phyloP scores from a whole-genome alignment of 2,888 invertebrate genomes.

The Eristalinus aeneus region DNA sequence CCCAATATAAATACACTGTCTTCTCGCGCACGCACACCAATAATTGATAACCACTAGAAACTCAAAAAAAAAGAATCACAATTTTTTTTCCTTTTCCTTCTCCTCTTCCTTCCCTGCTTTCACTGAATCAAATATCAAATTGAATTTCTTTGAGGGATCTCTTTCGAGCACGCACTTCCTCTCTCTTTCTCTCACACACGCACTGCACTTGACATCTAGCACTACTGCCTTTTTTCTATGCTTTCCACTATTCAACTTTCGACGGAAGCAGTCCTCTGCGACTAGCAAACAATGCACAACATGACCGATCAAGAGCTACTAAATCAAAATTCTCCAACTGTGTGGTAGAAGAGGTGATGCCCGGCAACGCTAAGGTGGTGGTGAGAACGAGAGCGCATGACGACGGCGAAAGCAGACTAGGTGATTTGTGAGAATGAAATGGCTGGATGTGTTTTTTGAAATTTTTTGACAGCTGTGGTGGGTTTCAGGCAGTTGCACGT shows the following conservation, averaged over 20 bases:
- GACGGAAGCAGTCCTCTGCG: background rate
- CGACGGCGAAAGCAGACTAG: conserved; percentile 14
- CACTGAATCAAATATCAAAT: background rate
- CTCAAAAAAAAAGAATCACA: background rate
- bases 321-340: conserved; percentile 31
- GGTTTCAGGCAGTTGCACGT: background rate
- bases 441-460: background rate
- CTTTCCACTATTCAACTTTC: background rate
- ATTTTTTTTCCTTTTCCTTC: background rate
- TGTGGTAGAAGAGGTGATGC: background rate
- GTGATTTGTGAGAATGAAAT: background rate
- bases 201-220: background rate
- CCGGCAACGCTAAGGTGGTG: conserved; percentile 7
- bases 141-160: background rate
- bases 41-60: conserved; percentile 26
- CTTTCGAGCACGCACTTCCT: background rate
- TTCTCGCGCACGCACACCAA: conserved; percentile 48
- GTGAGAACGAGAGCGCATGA: conserved; percentile 62
- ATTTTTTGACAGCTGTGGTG: background rate
- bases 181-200: background rate
- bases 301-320: conserved; percentile 56
- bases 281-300: conserved; percentile 3
- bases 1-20: conserved; percentile 1
- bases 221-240: no score
- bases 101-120: background rate